Evolutionary conservation across 2,113 vertebrate species (phyloP).

Genomic region (Pseudorectes ferrugineus): DNA sequence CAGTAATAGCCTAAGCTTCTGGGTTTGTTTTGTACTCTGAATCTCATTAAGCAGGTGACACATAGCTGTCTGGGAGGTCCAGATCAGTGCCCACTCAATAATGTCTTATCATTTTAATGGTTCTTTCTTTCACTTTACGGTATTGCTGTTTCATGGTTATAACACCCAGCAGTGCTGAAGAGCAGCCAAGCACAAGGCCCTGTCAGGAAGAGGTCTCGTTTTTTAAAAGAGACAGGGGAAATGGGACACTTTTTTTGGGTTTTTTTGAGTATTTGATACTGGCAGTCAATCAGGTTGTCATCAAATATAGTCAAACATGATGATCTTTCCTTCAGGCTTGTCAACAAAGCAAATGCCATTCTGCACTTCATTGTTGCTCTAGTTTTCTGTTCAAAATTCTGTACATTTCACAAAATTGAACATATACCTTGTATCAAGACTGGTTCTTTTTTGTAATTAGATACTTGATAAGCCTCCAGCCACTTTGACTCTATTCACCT

Average conservation of each 20-base stretch:
- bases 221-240: neutral
- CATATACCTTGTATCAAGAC: neutral
- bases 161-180: neutral
- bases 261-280: neutral
- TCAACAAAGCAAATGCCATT: neutral
- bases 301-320: neutral
- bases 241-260: fast-evolving
- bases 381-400: neutral
- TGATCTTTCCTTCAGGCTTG: neutral
- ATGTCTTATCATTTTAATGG: neutral
- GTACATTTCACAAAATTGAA: neutral
- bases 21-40: neutral
- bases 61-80: neutral
- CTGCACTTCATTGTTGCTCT: neutral
- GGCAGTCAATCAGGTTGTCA: neutral
- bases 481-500: neutral
- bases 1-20: neutral
- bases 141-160: neutral
- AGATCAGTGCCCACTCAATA: neutral
- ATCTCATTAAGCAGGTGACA: neutral
- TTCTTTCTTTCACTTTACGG: neutral
- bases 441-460: neutral
- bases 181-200: neutral
- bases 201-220: neutral
- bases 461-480: neutral